These are phyloP conservation scores for Sabellastarte sp. DNA, from an alignment of 2,888 invertebrate species.

Conservation along the genomic window DNA sequence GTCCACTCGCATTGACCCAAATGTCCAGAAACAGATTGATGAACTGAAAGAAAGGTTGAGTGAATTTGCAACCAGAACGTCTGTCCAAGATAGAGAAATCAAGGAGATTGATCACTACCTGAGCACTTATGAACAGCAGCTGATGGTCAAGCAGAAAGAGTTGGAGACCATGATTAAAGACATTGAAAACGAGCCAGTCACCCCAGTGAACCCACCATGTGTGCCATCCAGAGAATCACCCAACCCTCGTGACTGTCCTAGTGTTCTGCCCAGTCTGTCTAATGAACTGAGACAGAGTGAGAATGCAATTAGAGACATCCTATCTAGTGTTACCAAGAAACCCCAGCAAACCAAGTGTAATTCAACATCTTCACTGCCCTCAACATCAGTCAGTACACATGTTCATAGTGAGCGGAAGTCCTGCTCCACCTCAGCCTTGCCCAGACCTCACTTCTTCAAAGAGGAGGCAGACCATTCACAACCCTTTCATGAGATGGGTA, in stretches of 20 bases:
- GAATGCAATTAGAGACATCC: background rate
- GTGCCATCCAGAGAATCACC: background rate
- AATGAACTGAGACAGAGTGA: background rate
- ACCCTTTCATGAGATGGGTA: background rate
- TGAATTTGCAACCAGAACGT: background rate
- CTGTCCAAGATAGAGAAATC: background rate
- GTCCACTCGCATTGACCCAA: background rate
- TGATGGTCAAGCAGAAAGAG: background rate
- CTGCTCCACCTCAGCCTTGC: too few species aligned
- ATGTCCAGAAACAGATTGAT: background rate
- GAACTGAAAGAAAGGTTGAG: background rate
- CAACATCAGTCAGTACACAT: too few species aligned
- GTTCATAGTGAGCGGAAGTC: background rate
- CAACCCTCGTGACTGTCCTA: background rate
- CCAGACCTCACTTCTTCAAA: too few species aligned
- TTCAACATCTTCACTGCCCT: too few species aligned
- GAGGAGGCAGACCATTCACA: background rate
- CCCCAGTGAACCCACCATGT: background rate
- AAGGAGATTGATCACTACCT: background rate
- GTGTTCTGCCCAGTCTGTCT: background rate
- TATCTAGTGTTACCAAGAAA: background rate
- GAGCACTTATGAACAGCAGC: background rate
- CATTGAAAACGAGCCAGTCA: background rate
- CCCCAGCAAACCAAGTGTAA: too few species aligned
- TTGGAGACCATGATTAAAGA: background rate